These are phyloP conservation scores for Vulpes vulpes DNA, from an alignment of 2,113 vertebrate genomes.

Conservation along the genomic window DNA sequence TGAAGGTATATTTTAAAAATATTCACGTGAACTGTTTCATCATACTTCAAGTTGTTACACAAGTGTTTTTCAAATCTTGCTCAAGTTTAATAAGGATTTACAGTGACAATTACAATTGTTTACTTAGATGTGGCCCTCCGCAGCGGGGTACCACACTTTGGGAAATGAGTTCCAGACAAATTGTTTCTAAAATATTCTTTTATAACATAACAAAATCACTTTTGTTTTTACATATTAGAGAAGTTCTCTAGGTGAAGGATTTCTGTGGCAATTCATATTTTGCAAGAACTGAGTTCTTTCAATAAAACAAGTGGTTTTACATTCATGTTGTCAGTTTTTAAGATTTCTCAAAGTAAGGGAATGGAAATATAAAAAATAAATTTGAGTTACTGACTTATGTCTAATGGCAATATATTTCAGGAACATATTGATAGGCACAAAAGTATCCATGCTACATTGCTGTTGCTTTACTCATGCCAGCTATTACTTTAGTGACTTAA, in stretches of 20 bases:
- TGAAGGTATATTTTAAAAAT: neutral
- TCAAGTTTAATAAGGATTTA: constrained; percentile 5
- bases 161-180: neutral
- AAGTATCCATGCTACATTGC: neutral
- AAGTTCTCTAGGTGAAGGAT: neutral
- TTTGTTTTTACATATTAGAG: neutral
- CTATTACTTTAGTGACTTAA: neutral
- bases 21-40: neutral
- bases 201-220: neutral
- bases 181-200: constrained; percentile 3
- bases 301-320: neutral
- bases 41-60: neutral
- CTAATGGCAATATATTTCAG: neutral
- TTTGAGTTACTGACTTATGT: neutral
- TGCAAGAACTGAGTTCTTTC: neutral
- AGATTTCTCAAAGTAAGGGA: neutral
- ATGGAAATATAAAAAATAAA: neutral
- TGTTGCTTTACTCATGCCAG: neutral
- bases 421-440: neutral
- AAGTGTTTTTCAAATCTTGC: neutral
- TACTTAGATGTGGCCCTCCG: neutral
- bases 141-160: neutral
- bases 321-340: neutral
- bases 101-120: neutral
- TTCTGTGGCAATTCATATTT: neutral